phyloP scores from a whole-genome alignment of 2,888 invertebrate genomes.

The Clepsis dumicolana region DNA sequence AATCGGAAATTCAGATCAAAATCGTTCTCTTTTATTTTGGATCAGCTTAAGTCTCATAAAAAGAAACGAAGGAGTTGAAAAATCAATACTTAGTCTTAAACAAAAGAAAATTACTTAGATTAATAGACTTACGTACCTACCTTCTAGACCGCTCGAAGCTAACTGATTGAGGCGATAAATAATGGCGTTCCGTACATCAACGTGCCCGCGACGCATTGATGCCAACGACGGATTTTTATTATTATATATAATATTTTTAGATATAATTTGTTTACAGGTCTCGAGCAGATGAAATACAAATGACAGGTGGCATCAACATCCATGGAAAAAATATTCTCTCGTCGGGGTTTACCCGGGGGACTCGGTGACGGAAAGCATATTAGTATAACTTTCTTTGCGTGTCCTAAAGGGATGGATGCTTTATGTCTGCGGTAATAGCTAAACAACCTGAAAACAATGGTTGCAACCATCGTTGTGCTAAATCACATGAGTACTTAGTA shows the following conservation, averaged over 20 bases:
- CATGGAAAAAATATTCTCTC: no score
- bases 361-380: no score
- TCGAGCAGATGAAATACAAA: neutral
- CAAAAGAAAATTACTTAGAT: constrained; percentile 14
- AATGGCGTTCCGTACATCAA: neutral
- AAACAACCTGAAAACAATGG: no score
- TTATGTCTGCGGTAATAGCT: no score
- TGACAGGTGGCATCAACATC: no score
- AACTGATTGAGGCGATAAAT: constrained; percentile 6
- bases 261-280: neutral
- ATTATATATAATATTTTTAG: no score
- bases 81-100: constrained; percentile 12
- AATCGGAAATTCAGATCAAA: neutral
- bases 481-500: no score
- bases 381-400: no score
- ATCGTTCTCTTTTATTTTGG: no score
- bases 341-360: no score
- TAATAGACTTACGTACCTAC: constrained; percentile 7
- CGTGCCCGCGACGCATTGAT: neutral
- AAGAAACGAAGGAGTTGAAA: neutral
- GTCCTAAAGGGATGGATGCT: no score
- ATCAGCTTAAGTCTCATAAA: neutral
- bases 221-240: neutral
- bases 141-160: constrained; percentile 4
- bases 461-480: no score